Conservation (phyloP, 2,113 vertebrate genomes). For the Podiceps cristatus region DNA sequence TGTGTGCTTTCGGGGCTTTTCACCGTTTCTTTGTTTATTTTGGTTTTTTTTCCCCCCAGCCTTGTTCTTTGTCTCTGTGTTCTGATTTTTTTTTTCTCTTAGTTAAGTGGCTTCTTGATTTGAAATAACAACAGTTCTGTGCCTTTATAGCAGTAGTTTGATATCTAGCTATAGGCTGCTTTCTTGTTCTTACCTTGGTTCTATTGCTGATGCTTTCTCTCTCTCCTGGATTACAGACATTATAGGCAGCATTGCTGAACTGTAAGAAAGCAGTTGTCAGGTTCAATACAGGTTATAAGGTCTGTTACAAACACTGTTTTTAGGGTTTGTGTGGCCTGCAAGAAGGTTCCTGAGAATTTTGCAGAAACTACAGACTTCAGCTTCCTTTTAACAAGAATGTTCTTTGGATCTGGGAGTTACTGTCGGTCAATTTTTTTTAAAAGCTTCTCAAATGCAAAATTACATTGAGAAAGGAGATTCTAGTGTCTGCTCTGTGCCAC, state of each 20-base stretch:
- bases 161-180: background rate
- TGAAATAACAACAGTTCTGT: background rate
- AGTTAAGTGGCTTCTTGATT: background rate
- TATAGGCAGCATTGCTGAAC: background rate
- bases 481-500: background rate
- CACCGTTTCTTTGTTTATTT: background rate
- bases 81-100: background rate
- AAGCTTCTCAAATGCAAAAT: background rate
- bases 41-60: fast-evolving
- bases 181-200: background rate
- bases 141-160: background rate
- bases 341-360: background rate
- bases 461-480: background rate
- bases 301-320: background rate
- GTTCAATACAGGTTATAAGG: background rate
- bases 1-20: background rate
- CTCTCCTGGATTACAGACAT: background rate
- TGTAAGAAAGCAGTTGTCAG: background rate
- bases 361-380: background rate
- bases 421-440: background rate
- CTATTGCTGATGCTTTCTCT: background rate
- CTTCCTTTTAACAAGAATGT: background rate
- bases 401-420: background rate
- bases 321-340: background rate
- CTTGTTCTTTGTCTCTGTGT: background rate